These are phyloP conservation scores for Hemichromis elongatus DNA, from an alignment of 2,113 vertebrate species.

Conservation along the genomic window DNA sequence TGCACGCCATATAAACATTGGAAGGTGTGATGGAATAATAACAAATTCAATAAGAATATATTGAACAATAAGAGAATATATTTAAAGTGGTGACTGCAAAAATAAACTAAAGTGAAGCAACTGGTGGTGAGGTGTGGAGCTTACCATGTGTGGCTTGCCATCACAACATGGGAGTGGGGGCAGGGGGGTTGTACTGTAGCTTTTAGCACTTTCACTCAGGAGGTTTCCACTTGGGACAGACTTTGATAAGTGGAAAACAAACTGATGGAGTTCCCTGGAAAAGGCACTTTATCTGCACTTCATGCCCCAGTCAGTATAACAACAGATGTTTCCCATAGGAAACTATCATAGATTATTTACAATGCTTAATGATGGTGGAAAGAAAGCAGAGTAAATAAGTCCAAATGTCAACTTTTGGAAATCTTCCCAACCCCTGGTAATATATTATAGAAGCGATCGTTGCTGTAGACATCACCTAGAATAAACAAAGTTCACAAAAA, in stretches of 20 bases:
- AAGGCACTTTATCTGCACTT: neutral
- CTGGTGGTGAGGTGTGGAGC: too few relatives aligned
- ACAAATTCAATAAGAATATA: too few relatives aligned
- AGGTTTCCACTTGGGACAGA: neutral
- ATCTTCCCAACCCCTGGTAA: neutral
- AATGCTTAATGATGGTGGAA: neutral
- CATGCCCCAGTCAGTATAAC: neutral
- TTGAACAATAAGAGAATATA: too few relatives aligned
- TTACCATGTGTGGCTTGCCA: too few relatives aligned
- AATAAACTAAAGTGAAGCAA: too few relatives aligned
- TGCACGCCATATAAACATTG: too few relatives aligned
- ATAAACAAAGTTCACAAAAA: neutral
- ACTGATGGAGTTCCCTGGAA: neutral
- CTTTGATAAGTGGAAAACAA: neutral
- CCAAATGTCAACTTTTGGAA: neutral
- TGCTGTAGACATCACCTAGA: neutral
- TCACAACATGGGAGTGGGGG: too few relatives aligned
- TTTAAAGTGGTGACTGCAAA: too few relatives aligned
- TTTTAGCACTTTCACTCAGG: neutral
- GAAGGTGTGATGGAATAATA: too few relatives aligned
- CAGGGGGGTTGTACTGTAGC: neutral
- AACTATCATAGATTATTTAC: neutral
- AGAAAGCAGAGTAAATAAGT: neutral
- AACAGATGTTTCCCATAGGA: neutral
- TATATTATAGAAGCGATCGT: neutral